Base-by-base conservation (phyloP, 2,797 vertebrate species). In the Spinibarbus caldwelli region DNA sequence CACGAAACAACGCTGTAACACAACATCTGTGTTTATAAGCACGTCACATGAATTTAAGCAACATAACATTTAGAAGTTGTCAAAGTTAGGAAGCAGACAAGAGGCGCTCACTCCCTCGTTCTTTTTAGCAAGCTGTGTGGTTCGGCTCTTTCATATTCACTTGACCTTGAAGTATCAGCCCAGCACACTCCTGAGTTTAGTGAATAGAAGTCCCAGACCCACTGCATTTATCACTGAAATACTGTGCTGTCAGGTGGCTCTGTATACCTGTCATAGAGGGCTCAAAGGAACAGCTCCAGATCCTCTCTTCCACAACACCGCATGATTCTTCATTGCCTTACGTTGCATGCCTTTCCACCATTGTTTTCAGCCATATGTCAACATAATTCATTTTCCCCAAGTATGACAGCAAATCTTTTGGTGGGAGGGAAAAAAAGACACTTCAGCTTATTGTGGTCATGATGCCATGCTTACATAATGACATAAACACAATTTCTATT, bases 151-250 rank as follows among this genome's bases (percentile, higher is more conserved):
- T 87, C 88, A 84, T 88, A 90, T 91, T 93, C 89, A 82, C 92
- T 95, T 95, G 95, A 95, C 95, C 95, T 95, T 95, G 95, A 94
- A 93, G 93, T 92, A 91, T 86, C 66, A 88, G 91, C 93, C 91
- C 92, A 89, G 91, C 92, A 91, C 94, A 93, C 92, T 92, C 93
- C 90, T 85, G 93, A 95, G 94, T 95, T 95, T 93, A 92, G 94
- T 93, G 93, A 94, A 94, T 91, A 91, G 92, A 92, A 95, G 94
- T 95, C 94, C 93, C 94, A 92, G 92, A 93, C 94, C 95, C 91
- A 94, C 94, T 94, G 92, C 95, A 96, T 96, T 96, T 95, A 96
- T 96, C 95, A 96, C 93, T 91, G 94, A 94, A 95, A 95, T 94
- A 95, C 94, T 94, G 94, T 95, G 95, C 95, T 96, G 95, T 96